These are phyloP conservation scores for Mycetomoellerius zeteki DNA, from an alignment of 1,140 invertebrate species.

Conservation along the genomic window DNA sequence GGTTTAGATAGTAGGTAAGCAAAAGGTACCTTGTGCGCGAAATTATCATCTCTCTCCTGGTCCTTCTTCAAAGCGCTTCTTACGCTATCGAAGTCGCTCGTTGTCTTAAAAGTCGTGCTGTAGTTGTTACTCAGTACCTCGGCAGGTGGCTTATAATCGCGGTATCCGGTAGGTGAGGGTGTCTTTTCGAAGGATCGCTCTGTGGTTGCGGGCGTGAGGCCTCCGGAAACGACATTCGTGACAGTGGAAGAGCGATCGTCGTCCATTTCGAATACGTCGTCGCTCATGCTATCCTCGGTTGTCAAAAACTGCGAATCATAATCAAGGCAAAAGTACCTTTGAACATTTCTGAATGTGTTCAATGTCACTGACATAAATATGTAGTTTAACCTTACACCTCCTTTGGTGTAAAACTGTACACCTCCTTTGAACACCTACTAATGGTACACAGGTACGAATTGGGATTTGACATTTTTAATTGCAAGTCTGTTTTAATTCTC, in stretches of 20 bases:
- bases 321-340: background rate
- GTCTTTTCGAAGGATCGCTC: slow-evolving; percentile 82
- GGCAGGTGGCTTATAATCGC: slow-evolving; percentile 92
- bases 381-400: too few relatives aligned
- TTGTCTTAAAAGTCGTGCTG: slow-evolving; percentile 71
- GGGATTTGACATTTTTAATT: too few relatives aligned
- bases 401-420: too few relatives aligned
- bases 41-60: slow-evolving; percentile 87
- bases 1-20: background rate
- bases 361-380: background rate
- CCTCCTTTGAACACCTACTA: too few relatives aligned
- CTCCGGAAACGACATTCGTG: slow-evolving; percentile 60
- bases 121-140: slow-evolving; percentile 87
- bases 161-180: slow-evolving; percentile 92
- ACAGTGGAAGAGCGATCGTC: slow-evolving; percentile 65
- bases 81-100: slow-evolving; percentile 64
- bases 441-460: too few relatives aligned
- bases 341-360: background rate
- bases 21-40: slow-evolving; percentile 89
- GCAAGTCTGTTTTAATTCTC: too few relatives aligned
- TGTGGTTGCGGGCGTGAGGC: slow-evolving; percentile 61
- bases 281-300: slow-evolving; percentile 90
- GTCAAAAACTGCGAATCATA: slow-evolving; percentile 80
- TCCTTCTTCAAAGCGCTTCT: slow-evolving; percentile 69
- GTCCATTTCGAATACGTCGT: slow-evolving; percentile 93